Evolutionary conservation across 2,113 vertebrate genomes (phyloP).

Genomic region (Himantopus leucocephalus): DNA sequence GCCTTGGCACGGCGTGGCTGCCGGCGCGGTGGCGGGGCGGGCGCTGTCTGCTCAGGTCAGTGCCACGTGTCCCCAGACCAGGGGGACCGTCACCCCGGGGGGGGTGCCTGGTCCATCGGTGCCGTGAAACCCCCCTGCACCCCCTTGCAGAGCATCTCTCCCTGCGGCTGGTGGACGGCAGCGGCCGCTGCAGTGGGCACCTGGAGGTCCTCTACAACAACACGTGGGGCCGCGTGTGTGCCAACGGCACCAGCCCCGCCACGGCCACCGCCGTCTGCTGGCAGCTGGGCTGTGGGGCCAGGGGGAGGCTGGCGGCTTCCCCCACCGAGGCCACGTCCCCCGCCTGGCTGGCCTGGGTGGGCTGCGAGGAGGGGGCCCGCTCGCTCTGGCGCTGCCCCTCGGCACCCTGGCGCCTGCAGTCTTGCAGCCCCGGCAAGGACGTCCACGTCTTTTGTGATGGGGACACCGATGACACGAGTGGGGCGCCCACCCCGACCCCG

Average conservation of each 20-base stretch:
- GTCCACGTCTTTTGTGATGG: rapidly evolving
- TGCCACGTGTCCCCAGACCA: rapidly evolving
- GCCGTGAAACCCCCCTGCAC: rapidly evolving
- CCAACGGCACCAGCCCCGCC: background rate
- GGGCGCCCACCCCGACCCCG: background rate
- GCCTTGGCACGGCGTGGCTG: rapidly evolving
- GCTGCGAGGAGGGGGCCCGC: background rate
- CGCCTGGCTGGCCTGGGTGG: constrained; percentile 3
- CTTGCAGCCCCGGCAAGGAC: rapidly evolving
- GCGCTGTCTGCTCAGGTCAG: background rate
- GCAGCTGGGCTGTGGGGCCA: background rate
- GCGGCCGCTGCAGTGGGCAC: background rate
- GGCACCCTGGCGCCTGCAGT: background rate
- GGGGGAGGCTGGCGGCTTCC: rapidly evolving
- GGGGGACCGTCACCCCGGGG: rapidly evolving
- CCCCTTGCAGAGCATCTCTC: background rate
- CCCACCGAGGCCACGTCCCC: rapidly evolving
- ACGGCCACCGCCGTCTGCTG: background rate
- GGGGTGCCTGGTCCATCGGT: background rate
- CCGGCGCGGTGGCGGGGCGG: rapidly evolving
- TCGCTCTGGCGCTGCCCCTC: background rate
- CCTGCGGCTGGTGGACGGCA: background rate
- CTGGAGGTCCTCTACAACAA: background rate
- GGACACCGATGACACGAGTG: rapidly evolving
- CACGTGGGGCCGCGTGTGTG: background rate